Base-by-base conservation (phyloP, 2,113 vertebrate species). In the Otis tarda region DNA sequence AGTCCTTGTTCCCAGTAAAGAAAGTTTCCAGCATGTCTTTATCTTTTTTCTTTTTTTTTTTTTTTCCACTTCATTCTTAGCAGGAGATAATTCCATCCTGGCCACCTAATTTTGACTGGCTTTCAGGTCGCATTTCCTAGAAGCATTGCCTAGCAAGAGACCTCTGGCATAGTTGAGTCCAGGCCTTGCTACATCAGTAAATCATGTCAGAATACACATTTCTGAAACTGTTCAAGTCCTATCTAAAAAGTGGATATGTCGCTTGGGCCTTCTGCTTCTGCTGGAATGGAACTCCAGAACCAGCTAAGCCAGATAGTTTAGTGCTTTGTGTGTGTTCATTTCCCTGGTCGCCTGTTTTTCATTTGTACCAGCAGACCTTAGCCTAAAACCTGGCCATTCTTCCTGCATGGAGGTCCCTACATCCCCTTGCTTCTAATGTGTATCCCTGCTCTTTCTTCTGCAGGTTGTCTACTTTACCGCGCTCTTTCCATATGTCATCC, bases 381-480 rank as follows among this genome's bases (percentile, higher is more conserved):
- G 37, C 31, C 45, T 78, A 68, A 61, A 80, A 30, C 24, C 33
- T 37, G 43, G 27, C 53, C 27, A 6, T 81, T 63, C 49, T 27
- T 69, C 23, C 27, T 27, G 23, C n/a, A 4, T 0, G 2, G 37
- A 27, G 33, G 3, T 28, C 43, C 50, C 3, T 74, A 57, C 24
- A 28, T 24, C 31, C 37, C 18, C n/a, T 68, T 4, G 1, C 1
- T 2, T 59, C 76, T 89, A 18, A 77, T 3, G 3, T 14, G 25
- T 61, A 25, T 28, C 12, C 55, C 39, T 35, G 28, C 30, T 18
- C 17, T 89, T 93, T 69, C 65, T 92, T 86, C 89, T 90, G 15
- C 90, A 99, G 99, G 99, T 99, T 9, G 99, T 99, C 59, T 99
- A 99, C 95, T 99, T 99, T 78, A 99, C 99, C 4, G 99, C 99